Percentiles rank a stretch among this genome's conserved stretches.
phyloP scores from a whole-genome alignment of 2,888 invertebrate species.

The Parelbella ahira region DNA sequence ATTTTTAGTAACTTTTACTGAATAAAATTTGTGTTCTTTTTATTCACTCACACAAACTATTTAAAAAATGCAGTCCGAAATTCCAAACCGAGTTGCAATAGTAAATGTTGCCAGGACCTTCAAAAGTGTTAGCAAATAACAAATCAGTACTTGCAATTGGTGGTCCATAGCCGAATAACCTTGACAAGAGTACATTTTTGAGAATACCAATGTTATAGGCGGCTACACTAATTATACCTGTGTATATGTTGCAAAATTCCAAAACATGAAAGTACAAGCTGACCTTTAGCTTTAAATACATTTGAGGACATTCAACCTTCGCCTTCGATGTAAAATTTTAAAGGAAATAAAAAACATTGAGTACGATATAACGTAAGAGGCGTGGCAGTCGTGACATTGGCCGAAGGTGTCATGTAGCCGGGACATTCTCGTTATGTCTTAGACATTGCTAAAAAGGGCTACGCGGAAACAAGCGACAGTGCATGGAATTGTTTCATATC shows the following conservation, averaged over 20 bases:
- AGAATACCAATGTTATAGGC: constrained; percentile 1
- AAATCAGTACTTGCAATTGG: too few species aligned
- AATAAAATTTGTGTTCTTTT: too few species aligned
- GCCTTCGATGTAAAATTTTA: constrained; percentile 8
- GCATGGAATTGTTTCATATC: too few species aligned
- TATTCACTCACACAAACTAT: too few species aligned
- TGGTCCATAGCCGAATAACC: too few species aligned
- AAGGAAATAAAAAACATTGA: constrained; percentile 1
- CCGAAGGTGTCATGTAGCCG: constrained; percentile 7
- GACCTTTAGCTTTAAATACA: constrained; percentile 13
- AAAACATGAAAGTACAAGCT: constrained; percentile 2
- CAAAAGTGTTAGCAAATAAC: too few species aligned
- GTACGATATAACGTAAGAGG: not conserved
- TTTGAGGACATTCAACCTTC: constrained; percentile 20
- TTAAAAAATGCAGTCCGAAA: too few species aligned
- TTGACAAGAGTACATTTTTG: constrained; percentile 7
- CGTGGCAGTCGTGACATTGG: constrained; percentile 18
- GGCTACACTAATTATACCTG: too few species aligned
- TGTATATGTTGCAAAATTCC: constrained; percentile 4
- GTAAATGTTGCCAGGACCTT: too few species aligned
- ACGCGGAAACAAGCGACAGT: constrained; percentile 10
- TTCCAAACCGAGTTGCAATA: too few species aligned
- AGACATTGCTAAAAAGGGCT: constrained; percentile 11
- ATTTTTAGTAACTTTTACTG: too few species aligned
- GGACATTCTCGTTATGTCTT: constrained; percentile 10